phyloP scores from a whole-genome alignment of 2,888 invertebrate genomes.

The Cephonodes hylas region DNA sequence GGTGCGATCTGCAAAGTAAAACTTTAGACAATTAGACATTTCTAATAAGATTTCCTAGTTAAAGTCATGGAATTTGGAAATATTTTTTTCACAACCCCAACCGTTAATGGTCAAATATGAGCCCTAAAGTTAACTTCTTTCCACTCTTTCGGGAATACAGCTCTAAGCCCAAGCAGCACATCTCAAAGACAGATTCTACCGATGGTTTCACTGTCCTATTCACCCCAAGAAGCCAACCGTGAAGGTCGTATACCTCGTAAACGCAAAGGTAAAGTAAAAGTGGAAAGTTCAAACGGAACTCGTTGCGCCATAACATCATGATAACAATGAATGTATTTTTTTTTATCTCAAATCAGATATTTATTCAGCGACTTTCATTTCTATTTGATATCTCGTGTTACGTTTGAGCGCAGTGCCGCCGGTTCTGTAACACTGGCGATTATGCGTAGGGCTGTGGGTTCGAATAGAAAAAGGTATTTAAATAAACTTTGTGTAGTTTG shows the following conservation, averaged over 20 bases:
- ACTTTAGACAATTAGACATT: too few relatives aligned
- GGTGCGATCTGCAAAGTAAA: too few relatives aligned
- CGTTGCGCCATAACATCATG: slow-evolving; percentile 1
- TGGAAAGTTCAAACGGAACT: neutral
- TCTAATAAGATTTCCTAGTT: too few relatives aligned
- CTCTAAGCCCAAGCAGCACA: too few relatives aligned
- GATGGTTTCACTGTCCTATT: neutral
- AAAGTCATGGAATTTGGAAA: too few relatives aligned
- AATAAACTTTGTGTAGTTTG: too few relatives aligned
- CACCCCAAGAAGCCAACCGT: neutral
- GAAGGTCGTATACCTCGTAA: neutral
- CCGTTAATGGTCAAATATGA: too few relatives aligned
- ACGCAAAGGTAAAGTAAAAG: neutral
- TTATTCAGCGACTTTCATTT: slow-evolving; percentile 6
- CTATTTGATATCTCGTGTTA: slow-evolving; percentile 9
- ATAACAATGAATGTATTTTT: slow-evolving; percentile 11
- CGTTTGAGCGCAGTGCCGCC: neutral
- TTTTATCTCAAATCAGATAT: slow-evolving; percentile 6
- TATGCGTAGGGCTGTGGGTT: neutral
- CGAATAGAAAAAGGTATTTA: too few relatives aligned
- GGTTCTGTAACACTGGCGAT: neutral
- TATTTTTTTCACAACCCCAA: too few relatives aligned
- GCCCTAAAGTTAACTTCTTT: too few relatives aligned
- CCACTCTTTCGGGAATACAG: too few relatives aligned
- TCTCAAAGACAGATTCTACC: too few relatives aligned